These are phyloP conservation scores for Falco berigora DNA, from an alignment of 2,797 vertebrate species.

Conservation along the genomic window DNA sequence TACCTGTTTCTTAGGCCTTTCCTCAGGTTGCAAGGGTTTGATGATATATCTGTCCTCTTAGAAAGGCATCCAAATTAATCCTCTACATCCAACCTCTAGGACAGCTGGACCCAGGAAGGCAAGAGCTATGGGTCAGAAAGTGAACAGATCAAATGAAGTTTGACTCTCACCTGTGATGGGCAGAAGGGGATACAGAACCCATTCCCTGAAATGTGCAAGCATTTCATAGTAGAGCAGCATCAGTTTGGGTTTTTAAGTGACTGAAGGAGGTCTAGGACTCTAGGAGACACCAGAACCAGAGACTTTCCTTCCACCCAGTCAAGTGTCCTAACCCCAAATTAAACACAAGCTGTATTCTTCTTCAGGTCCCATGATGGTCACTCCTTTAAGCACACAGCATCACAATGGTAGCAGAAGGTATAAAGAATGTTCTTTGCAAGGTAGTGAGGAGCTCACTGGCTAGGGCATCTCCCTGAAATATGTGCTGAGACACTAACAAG, in stretches of 20 bases:
- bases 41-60: background rate
- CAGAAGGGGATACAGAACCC: background rate
- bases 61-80: background rate
- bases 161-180: background rate
- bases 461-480: background rate
- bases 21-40: background rate
- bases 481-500: background rate
- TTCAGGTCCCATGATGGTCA: background rate
- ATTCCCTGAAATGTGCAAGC: background rate
- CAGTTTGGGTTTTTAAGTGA: background rate
- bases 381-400: background rate
- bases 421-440: background rate
- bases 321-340: background rate
- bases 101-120: background rate
- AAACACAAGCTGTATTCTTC: background rate
- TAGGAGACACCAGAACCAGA: background rate
- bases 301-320: background rate
- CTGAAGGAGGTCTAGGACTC: background rate
- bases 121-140: background rate
- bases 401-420: background rate
- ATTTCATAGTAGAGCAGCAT: background rate
- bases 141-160: background rate
- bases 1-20: background rate
- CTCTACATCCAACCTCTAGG: accelerated
- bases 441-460: background rate